Evolutionary conservation across 2,888 invertebrate species (phyloP).

Genomic region (Pachycephus smyrnensis): DNA sequence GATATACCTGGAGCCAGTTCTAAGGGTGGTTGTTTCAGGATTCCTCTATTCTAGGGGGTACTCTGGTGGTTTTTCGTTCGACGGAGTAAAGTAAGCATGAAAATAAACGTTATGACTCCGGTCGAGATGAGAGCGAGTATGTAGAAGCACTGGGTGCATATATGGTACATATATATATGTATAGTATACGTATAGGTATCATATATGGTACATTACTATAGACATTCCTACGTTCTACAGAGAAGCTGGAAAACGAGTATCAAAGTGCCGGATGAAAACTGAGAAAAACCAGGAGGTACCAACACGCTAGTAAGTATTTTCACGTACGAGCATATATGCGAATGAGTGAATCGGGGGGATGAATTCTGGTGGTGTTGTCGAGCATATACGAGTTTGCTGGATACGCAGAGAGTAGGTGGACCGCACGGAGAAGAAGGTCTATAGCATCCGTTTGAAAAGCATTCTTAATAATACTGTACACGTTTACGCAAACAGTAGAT

Average conservation of each 20-base stretch:
- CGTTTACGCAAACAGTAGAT: slow-evolving; percentile 47
- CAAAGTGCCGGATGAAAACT: slow-evolving; percentile 29
- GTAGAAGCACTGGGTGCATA: slow-evolving; percentile 12
- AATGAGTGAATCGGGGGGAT: background rate
- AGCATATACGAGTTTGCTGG: background rate
- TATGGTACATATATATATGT: background rate
- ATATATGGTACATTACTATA: background rate
- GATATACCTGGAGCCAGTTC: background rate
- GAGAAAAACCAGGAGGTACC: slow-evolving; percentile 24
- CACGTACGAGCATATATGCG: background rate
- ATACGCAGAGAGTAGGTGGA: background rate
- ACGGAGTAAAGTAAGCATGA: slow-evolving; percentile 44
- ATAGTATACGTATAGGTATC: slow-evolving; percentile 16
- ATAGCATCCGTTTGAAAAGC: slow-evolving; percentile 34
- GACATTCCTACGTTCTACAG: slow-evolving; percentile 4
- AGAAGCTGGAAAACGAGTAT: slow-evolving; percentile 19
- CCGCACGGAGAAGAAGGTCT: slow-evolving; percentile 22
- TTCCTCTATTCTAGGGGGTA: slow-evolving; percentile 8
- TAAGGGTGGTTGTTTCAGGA: background rate
- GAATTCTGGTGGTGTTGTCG: background rate
- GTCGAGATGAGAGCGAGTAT: slow-evolving; percentile 38
- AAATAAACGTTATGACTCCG: slow-evolving; percentile 50
- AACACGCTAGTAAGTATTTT: slow-evolving; percentile 14
- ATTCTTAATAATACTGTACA: slow-evolving; percentile 52
- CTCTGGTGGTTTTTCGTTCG: slow-evolving; percentile 40